Evolutionary conservation across 2,797 vertebrate genomes (phyloP).

Genomic region (Enteromius afrohamiltoni): DNA sequence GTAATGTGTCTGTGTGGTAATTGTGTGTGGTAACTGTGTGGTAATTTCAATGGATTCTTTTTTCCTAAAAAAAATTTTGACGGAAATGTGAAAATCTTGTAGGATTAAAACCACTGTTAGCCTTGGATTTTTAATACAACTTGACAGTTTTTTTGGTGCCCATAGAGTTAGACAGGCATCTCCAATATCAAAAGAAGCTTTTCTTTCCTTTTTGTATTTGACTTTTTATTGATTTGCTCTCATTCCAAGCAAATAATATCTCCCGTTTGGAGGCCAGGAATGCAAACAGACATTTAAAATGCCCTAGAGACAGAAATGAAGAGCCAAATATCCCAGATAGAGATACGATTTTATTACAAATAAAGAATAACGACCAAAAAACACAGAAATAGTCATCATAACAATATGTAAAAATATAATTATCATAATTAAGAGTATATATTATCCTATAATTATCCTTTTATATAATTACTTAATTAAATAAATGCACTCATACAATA

Average conservation of each 20-base stretch:
- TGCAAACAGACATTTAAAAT: conserved; percentile 86
- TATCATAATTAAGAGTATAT: background rate
- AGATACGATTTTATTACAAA: conserved; percentile 91
- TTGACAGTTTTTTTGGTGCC: background rate
- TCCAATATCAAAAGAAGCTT: conserved; percentile 83
- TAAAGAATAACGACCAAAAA: conserved; percentile 82
- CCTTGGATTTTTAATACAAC: background rate
- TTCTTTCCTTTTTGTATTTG: conserved; percentile 79
- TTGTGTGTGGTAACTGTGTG: too few species aligned
- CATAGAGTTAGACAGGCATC: conserved; percentile 75
- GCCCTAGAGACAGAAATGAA: conserved; percentile 83
- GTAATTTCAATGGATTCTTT: background rate
- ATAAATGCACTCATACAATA: background rate
- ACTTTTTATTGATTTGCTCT: conserved; percentile 91
- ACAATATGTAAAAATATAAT: conserved; percentile 62
- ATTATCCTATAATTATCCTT: background rate
- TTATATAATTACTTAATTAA: background rate
- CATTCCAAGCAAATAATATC: conserved; percentile 89
- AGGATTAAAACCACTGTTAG: background rate
- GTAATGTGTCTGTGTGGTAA: background rate
- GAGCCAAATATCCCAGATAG: conserved; percentile 84
- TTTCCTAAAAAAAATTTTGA: background rate
- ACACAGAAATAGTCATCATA: conserved; percentile 75
- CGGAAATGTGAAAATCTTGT: background rate
- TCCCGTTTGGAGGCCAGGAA: conserved; percentile 85